Conservation (phyloP, 2,797 vertebrate genomes). For the Notolabrus celidotus region DNA sequence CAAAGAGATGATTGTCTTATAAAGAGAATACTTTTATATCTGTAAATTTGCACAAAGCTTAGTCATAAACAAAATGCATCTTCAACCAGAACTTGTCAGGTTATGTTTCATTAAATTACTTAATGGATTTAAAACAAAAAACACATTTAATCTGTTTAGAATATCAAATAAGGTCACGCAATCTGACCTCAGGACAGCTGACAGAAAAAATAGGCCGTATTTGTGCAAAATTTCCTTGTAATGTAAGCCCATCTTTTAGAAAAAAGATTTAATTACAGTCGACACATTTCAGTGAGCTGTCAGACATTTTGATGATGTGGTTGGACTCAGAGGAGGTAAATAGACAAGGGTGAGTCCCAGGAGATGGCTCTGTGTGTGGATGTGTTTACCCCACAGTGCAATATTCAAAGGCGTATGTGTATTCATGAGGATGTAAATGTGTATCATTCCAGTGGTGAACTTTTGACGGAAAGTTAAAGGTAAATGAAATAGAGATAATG, state of each 20-base stretch:
- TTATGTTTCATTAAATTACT: constrained; percentile 25
- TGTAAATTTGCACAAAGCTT: not conserved
- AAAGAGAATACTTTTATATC: too few relatives aligned
- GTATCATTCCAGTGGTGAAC: constrained; percentile 44
- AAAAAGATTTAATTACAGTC: constrained; percentile 43
- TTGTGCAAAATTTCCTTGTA: constrained; percentile 13
- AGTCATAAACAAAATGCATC: too few relatives aligned
- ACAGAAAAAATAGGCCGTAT: constrained; percentile 23
- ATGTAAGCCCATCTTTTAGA: constrained; percentile 26
- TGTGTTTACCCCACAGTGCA: constrained; percentile 50
- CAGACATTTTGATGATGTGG: constrained; percentile 40
- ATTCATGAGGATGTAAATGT: constrained; percentile 73
- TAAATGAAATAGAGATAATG: constrained; percentile 46
- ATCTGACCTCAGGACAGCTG: constrained; percentile 29
- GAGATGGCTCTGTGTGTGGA: constrained; percentile 37
- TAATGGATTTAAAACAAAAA: constrained; percentile 24
- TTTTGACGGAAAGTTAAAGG: constrained; percentile 56
- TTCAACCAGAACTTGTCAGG: too few relatives aligned
- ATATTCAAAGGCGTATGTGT: constrained; percentile 50
- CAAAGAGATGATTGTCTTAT: too few relatives aligned
- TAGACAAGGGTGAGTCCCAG: constrained; percentile 35
- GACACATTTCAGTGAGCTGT: constrained; percentile 44
- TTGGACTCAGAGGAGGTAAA: constrained; percentile 36
- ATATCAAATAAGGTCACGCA: constrained; percentile 26
- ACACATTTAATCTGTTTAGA: not conserved